Evolutionary conservation across 2,113 vertebrate genomes (phyloP).

Genomic region (Thalassarche chlororhynchos): DNA sequence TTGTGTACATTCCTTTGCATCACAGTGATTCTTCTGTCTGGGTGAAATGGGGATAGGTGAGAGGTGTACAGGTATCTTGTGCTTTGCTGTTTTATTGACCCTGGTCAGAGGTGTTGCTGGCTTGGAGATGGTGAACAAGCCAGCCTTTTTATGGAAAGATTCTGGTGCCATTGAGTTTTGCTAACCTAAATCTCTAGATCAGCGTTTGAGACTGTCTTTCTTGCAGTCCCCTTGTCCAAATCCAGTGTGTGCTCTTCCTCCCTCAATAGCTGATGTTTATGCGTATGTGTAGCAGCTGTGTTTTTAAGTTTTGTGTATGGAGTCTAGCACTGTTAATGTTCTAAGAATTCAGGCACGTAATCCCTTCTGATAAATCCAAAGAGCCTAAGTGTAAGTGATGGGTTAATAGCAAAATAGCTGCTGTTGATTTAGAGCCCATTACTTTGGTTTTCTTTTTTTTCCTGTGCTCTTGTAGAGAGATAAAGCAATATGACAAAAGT

Average conservation of each 20-base stretch:
- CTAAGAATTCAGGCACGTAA: background rate
- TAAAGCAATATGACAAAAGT: background rate
- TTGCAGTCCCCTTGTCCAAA: background rate
- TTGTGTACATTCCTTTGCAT: background rate
- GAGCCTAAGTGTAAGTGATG: background rate
- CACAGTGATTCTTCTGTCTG: background rate
- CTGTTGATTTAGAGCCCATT: background rate
- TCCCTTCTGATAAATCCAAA: background rate
- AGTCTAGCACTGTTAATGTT: background rate
- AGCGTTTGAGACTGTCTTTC: background rate
- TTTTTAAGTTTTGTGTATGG: background rate
- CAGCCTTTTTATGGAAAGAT: background rate
- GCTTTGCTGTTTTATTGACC: background rate
- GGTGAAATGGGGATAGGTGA: background rate
- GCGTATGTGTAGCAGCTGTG: background rate
- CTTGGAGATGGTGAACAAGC: background rate
- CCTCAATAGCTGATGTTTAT: background rate
- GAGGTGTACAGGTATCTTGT: background rate
- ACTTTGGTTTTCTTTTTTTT: background rate
- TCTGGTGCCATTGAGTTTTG: background rate
- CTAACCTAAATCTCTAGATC: background rate
- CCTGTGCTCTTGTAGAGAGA: background rate
- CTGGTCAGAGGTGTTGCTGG: background rate
- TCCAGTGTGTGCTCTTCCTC: background rate
- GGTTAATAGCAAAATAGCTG: background rate